Evolutionary conservation across 2,113 vertebrate species (phyloP).

Genomic region (Meriones unguiculatus): DNA sequence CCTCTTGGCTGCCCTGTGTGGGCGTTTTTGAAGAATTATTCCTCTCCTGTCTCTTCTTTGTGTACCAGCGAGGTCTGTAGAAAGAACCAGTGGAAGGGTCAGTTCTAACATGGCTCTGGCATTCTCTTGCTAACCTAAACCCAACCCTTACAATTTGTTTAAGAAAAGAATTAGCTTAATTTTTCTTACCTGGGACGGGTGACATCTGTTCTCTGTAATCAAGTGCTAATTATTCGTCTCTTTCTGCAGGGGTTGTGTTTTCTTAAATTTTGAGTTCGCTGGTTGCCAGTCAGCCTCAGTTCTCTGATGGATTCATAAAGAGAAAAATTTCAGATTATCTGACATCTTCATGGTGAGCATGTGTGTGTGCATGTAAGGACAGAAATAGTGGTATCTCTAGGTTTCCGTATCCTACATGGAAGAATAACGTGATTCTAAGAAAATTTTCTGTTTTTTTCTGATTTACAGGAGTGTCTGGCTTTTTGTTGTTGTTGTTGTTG

Average conservation of each 20-base stretch:
- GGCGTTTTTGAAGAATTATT: not conserved
- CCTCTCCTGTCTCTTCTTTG: not conserved
- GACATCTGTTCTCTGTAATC: not conserved
- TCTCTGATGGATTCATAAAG: not conserved
- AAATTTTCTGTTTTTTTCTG: not conserved
- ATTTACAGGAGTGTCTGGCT: not conserved
- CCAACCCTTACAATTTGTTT: constrained; percentile 15
- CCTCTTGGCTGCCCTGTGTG: not conserved
- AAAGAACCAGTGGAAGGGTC: not conserved
- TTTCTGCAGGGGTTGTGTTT: not conserved
- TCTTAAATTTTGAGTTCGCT: not conserved
- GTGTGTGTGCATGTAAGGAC: not conserved
- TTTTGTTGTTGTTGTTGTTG: not conserved
- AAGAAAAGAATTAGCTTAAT: not conserved
- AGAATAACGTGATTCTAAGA: constrained; percentile 23
- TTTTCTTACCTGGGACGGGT: not conserved
- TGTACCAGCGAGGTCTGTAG: not conserved
- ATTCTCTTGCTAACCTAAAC: not conserved
- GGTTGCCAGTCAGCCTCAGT: not conserved
- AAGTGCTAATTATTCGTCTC: not conserved
- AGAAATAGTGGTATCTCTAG: not conserved
- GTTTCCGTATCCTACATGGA: not conserved
- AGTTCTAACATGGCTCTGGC: not conserved
- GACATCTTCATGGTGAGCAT: not conserved
- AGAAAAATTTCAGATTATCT: not conserved